These are phyloP conservation scores for Cygnus olor DNA, from an alignment of 2,797 vertebrate species.

Conservation along the genomic window DNA sequence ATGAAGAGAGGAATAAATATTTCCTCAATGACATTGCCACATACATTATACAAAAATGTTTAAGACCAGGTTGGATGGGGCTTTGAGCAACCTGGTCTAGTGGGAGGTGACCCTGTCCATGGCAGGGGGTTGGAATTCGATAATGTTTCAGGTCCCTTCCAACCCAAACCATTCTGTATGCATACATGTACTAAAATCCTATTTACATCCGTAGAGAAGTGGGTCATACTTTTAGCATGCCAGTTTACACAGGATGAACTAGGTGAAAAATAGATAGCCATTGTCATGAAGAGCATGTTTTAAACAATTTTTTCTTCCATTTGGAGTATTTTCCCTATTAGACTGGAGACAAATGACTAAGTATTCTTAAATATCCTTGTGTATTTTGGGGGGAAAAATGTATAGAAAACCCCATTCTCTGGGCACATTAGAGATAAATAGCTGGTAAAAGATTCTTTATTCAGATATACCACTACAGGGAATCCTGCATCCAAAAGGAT, in stretches of 20 bases:
- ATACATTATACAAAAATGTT: neutral
- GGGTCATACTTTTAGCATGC: neutral
- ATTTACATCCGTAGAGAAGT: neutral
- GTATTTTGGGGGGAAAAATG: fast-evolving
- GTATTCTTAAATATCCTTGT: neutral
- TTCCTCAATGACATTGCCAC: neutral
- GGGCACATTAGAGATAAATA: neutral
- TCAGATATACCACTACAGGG: neutral
- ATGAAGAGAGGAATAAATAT: neutral
- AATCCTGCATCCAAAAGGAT: neutral
- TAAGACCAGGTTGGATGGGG: too few species aligned
- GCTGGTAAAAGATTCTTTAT: neutral
- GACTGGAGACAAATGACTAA: neutral
- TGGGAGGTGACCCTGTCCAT: too few species aligned
- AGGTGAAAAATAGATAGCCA: neutral
- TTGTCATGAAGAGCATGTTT: neutral
- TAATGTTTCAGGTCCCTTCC: too few species aligned
- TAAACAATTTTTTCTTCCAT: neutral
- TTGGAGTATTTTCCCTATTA: neutral
- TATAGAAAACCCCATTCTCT: neutral
- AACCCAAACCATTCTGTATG: too few species aligned
- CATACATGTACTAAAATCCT: neutral
- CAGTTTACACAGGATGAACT: neutral
- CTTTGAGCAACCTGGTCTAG: too few species aligned
- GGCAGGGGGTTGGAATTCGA: too few species aligned